These are phyloP conservation scores for Eretmochelys imbricata DNA, from an alignment of 2,113 vertebrate species.

Conservation along the genomic window DNA sequence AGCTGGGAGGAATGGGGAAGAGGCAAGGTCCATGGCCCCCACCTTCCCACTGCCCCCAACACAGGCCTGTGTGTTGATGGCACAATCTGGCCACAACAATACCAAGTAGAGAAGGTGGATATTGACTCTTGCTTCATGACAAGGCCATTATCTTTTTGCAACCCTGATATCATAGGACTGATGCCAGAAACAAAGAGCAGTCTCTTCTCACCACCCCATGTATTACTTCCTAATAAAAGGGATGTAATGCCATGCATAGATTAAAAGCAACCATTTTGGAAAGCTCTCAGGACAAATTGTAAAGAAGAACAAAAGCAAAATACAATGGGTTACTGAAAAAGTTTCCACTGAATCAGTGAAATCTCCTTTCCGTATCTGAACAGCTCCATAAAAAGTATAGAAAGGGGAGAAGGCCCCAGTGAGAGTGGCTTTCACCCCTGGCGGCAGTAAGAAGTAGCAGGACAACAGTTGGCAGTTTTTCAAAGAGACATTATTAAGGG, in stretches of 20 bases:
- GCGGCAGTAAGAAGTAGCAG: accelerated
- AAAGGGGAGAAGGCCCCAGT: neutral
- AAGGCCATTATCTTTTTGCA: neutral
- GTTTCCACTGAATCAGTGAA: neutral
- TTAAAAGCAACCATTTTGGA: neutral
- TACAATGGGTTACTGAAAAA: neutral
- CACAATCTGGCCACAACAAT: neutral
- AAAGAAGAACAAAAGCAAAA: neutral
- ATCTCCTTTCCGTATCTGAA: neutral
- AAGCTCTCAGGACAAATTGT: neutral
- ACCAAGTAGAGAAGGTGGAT: neutral
- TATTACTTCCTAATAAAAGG: neutral
- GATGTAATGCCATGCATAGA: neutral
- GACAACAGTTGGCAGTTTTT: neutral
- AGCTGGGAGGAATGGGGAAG: neutral
- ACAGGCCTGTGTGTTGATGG: neutral
- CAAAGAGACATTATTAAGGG: too few relatives aligned
- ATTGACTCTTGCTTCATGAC: neutral
- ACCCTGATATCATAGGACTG: neutral
- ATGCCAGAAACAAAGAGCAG: neutral
- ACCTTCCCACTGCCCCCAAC: neutral
- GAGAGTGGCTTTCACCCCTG: neutral
- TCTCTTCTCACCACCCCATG: neutral
- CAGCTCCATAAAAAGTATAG: neutral
- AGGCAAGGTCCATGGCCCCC: neutral